These are phyloP conservation scores for Notodromas monacha DNA, from an alignment of 2,888 invertebrate genomes.

Conservation along the genomic window DNA sequence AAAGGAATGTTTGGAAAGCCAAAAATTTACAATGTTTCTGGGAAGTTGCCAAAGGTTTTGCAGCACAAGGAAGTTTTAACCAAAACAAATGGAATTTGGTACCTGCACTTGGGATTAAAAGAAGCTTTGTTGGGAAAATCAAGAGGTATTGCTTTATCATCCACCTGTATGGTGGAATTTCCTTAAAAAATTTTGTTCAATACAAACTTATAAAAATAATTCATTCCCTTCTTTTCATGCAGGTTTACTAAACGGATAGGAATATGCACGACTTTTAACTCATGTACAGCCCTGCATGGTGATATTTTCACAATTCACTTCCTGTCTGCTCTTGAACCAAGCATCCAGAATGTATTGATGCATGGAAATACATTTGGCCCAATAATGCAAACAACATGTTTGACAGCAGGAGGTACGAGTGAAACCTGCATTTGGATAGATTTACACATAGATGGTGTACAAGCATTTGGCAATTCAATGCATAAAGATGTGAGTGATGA, in stretches of 20 bases:
- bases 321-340: slow-evolving; percentile 2
- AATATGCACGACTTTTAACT: slow-evolving; percentile 4
- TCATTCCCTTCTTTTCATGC: slow-evolving; percentile 1
- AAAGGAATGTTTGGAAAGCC: slow-evolving; percentile 4
- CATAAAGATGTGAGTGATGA: slow-evolving; percentile 1
- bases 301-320: slow-evolving; percentile 1
- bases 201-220: slow-evolving; percentile 2
- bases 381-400: slow-evolving; percentile 1
- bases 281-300: slow-evolving; percentile 2
- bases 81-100: slow-evolving; percentile 4
- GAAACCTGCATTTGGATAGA: slow-evolving; percentile 2
- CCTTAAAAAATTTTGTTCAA: slow-evolving; percentile 1
- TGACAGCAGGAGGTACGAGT: neutral
- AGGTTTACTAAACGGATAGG: slow-evolving; percentile 2
- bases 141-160: neutral
- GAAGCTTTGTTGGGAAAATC: slow-evolving; percentile 4
- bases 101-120: slow-evolving; percentile 4
- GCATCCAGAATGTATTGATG: slow-evolving; percentile 2
- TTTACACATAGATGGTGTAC: slow-evolving; percentile 4
- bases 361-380: slow-evolving; percentile 4
- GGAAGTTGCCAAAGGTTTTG: slow-evolving; percentile 4
- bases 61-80: slow-evolving; percentile 4
- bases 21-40: slow-evolving; percentile 4
- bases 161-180: slow-evolving; percentile 4
- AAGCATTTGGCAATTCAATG: slow-evolving; percentile 4